phyloP scores from a whole-genome alignment of 2,797 vertebrate species.

The Hybognathus amarus region DNA sequence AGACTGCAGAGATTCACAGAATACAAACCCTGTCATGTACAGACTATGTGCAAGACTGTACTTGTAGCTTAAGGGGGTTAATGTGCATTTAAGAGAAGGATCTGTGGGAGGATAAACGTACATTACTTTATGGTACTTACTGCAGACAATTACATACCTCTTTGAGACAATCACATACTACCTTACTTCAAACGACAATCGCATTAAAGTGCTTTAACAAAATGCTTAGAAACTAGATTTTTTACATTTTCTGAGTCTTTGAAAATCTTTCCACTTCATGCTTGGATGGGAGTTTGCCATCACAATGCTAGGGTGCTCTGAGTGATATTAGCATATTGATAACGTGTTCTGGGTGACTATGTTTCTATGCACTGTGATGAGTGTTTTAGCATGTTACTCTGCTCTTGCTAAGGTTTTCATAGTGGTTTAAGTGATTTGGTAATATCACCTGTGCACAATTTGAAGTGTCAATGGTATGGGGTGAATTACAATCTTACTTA shows the following conservation, averaged over 20 bases:
- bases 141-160: neutral
- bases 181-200: neutral
- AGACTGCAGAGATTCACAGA: constrained; percentile 28
- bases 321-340: neutral
- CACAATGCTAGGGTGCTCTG: neutral
- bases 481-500: neutral
- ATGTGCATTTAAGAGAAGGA: constrained; percentile 21
- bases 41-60: neutral
- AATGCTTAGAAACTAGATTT: neutral
- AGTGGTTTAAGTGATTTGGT: neutral
- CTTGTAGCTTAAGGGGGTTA: constrained; percentile 12
- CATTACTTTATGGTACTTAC: neutral
- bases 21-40: neutral
- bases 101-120: constrained; percentile 11
- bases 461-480: neutral
- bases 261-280: neutral
- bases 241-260: neutral
- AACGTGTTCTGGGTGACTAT: neutral
- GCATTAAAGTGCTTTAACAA: neutral
- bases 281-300: neutral
- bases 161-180: neutral
- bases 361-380: no score
- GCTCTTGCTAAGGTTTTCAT: neutral
- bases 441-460: neutral
- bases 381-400: neutral